These are phyloP conservation scores for Brenthis hecate DNA, from an alignment of 2,888 invertebrate species.

Conservation along the genomic window DNA sequence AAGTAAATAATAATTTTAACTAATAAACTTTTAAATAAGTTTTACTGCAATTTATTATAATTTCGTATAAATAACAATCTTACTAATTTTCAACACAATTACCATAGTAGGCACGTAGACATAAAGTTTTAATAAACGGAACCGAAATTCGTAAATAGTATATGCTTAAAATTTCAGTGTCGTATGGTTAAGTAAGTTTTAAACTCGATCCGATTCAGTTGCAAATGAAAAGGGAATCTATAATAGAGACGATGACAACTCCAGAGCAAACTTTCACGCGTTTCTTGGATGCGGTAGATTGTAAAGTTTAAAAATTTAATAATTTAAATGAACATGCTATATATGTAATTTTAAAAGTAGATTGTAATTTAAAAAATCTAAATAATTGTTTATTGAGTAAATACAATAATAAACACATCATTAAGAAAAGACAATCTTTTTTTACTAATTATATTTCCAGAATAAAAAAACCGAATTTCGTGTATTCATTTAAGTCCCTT, in stretches of 20 bases:
- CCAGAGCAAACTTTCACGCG: slow-evolving; percentile 21
- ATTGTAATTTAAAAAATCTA: too few species aligned
- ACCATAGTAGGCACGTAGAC: too few species aligned
- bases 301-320: slow-evolving; percentile 15
- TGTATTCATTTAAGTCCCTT: slow-evolving; percentile 17
- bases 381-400: too few species aligned
- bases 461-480: slow-evolving; percentile 2
- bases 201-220: slow-evolving; percentile 47
- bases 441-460: slow-evolving; percentile 12
- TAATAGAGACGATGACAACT: slow-evolving; percentile 51
- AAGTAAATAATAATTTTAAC: too few species aligned
- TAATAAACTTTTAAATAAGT: too few species aligned
- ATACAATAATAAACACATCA: too few species aligned
- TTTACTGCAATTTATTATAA: too few species aligned
- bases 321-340: not conserved
- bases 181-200: slow-evolving; percentile 14
- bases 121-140: too few species aligned
- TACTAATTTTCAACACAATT: too few species aligned
- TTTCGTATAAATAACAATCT: too few species aligned
- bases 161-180: slow-evolving; percentile 17
- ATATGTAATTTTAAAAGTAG: not conserved
- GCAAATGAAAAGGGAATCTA: slow-evolving; percentile 68
- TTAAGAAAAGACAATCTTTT: not conserved
- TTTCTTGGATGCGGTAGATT: slow-evolving; percentile 45
- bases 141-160: not conserved